Conservation (phyloP, 1,140 invertebrate species). For the Hypsibius dujardini region DNA sequence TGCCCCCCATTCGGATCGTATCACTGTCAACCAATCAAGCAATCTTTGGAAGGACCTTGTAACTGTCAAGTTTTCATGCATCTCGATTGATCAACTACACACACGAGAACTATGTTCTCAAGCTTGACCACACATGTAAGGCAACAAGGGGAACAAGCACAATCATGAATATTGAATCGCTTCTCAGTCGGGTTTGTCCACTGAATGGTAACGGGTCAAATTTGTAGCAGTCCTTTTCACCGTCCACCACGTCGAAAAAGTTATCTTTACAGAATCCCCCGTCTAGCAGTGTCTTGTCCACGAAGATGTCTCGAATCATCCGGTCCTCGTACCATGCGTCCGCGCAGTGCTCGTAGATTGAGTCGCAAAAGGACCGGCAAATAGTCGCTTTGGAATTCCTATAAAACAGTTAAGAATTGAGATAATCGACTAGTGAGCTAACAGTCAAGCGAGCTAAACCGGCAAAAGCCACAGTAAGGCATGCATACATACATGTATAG, state of each 20-base stretch:
- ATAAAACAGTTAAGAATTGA: neutral
- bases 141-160: too few relatives aligned
- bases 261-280: slow-evolving; percentile 32
- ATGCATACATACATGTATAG: neutral
- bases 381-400: slow-evolving; percentile 29
- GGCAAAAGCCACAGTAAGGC: neutral
- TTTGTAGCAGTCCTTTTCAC: slow-evolving; percentile 31
- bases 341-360: slow-evolving; percentile 30
- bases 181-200: too few relatives aligned
- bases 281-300: slow-evolving; percentile 27
- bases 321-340: slow-evolving; percentile 28
- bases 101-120: too few relatives aligned
- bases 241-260: slow-evolving; percentile 31
- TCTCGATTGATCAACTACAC: too few relatives aligned
- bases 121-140: too few relatives aligned
- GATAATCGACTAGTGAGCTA: too few relatives aligned
- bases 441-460: neutral
- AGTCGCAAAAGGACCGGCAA: slow-evolving; percentile 32
- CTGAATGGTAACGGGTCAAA: slow-evolving; percentile 33
- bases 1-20: too few relatives aligned
- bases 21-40: too few relatives aligned
- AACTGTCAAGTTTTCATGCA: too few relatives aligned
- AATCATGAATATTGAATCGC: too few relatives aligned
- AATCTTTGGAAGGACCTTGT: too few relatives aligned
- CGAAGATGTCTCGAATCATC: slow-evolving; percentile 5